Percentiles rank a stretch among this genome's conserved stretches.
phyloP scores from a whole-genome alignment of 2,888 invertebrate species.

The Carpatolechia fugitivella region DNA sequence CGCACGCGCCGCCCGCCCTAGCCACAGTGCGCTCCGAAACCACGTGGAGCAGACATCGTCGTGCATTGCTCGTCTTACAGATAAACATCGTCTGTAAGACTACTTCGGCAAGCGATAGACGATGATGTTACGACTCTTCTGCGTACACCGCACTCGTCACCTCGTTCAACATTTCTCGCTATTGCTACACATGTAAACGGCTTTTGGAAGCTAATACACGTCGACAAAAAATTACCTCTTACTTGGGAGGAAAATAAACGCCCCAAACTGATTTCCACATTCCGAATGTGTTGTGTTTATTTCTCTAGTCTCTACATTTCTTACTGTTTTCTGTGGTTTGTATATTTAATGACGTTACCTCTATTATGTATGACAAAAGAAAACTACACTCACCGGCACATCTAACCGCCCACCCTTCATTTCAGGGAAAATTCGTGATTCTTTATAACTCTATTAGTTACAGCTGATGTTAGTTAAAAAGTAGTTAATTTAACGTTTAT shows the following conservation, averaged over 20 bases:
- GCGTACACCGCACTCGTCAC: conserved; percentile 28
- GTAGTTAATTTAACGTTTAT: too few relatives aligned
- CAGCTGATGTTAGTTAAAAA: too few relatives aligned
- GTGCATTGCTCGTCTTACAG: not conserved
- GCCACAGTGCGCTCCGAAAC: conserved; percentile 15
- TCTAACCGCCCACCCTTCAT: too few relatives aligned
- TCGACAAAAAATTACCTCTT: conserved; percentile 33
- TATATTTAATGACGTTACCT: not conserved
- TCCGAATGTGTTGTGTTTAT: not conserved
- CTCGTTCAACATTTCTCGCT: conserved; percentile 54
- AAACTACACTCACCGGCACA: too few relatives aligned
- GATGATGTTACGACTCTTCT: not conserved
- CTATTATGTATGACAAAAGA: too few relatives aligned
- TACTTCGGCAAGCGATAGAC: not conserved
- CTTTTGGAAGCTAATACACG: conserved; percentile 54
- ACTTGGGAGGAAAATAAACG: conserved; percentile 19
- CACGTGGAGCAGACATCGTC: not conserved
- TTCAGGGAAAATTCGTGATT: too few relatives aligned
- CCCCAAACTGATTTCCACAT: conserved; percentile 15
- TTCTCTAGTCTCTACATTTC: conserved; percentile 7
- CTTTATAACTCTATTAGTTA: too few relatives aligned
- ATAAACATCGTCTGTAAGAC: not conserved
- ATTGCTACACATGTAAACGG: conserved; percentile 59
- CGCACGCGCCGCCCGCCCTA: conserved; percentile 64
- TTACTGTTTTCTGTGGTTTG: not conserved